phyloP scores from a whole-genome alignment of 2,888 invertebrate genomes.

The Macropis europaea region DNA sequence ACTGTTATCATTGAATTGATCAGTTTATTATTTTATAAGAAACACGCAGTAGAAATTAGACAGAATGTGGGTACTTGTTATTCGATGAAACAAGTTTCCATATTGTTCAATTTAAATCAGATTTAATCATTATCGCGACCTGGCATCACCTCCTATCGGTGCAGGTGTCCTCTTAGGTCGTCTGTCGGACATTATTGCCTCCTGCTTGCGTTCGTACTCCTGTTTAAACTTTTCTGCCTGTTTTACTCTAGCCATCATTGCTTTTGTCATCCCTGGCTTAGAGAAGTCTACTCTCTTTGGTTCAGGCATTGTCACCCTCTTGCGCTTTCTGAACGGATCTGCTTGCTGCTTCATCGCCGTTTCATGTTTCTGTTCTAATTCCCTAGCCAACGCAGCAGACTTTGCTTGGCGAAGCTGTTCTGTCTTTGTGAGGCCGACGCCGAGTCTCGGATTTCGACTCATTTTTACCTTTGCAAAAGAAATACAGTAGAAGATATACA shows the following conservation, averaged over 20 bases:
- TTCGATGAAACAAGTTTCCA: background rate
- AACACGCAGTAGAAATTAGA: background rate
- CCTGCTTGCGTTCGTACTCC: constrained; percentile 53
- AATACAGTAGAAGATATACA: background rate
- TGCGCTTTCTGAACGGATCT: constrained; percentile 26
- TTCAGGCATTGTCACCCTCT: constrained; percentile 20
- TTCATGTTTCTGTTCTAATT: constrained; percentile 33
- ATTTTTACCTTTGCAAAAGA: constrained; percentile 12
- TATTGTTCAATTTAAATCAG: background rate
- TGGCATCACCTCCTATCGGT: constrained; percentile 65
- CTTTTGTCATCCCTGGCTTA: constrained; percentile 67
- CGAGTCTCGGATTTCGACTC: constrained; percentile 16
- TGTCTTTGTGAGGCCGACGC: constrained; percentile 56
- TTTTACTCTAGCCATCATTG: constrained; percentile 71
- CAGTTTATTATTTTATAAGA: background rate
- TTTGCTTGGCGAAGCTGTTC: constrained; percentile 64
- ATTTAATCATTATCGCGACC: constrained; percentile 40
- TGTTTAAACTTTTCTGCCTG: constrained; percentile 60
- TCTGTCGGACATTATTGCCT: constrained; percentile 1
- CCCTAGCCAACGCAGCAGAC: constrained; percentile 56
- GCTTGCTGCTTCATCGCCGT: background rate
- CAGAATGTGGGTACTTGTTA: background rate
- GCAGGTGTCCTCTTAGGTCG: constrained; percentile 53
- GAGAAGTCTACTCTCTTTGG: constrained; percentile 68
- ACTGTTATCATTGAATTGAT: background rate